These are phyloP conservation scores for Pseudomyrmex cubaensis DNA, from an alignment of 1,140 invertebrate genomes.

Conservation along the genomic window DNA sequence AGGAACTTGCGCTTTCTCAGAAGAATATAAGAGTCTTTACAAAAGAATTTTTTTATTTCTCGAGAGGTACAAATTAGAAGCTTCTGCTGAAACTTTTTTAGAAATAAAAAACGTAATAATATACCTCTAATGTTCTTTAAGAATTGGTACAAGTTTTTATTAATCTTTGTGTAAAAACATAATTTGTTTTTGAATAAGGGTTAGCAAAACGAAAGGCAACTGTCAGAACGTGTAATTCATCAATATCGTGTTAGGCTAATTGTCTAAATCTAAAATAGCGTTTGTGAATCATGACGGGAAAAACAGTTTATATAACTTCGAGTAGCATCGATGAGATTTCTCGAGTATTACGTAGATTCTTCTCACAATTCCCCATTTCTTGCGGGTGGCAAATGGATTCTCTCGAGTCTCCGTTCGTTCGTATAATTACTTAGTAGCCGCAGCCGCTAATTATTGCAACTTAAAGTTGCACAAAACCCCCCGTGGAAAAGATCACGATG, in stretches of 20 bases:
- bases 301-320: constrained; percentile 29
- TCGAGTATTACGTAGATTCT: constrained; percentile 35
- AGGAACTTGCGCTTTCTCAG: no score
- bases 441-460: constrained; percentile 49
- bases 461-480: constrained; percentile 48
- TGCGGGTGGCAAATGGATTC: constrained; percentile 40
- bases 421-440: constrained; percentile 54
- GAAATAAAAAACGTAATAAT: no score
- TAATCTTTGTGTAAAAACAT: background rate
- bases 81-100: no score
- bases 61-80: no score
- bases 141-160: background rate
- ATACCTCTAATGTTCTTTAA: no score
- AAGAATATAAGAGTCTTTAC: no score
- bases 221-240: constrained; percentile 14
- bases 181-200: background rate
- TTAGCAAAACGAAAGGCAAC: background rate
- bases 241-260: constrained; percentile 12
- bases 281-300: constrained; percentile 35
- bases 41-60: no score
- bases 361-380: constrained; percentile 48
- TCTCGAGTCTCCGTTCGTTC: constrained; percentile 16
- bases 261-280: background rate
- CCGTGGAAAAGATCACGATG: constrained; percentile 25
- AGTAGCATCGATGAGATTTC: constrained; percentile 22